Evolutionary conservation across 2,797 vertebrate species (phyloP).

Genomic region (Eospalax fontanierii): DNA sequence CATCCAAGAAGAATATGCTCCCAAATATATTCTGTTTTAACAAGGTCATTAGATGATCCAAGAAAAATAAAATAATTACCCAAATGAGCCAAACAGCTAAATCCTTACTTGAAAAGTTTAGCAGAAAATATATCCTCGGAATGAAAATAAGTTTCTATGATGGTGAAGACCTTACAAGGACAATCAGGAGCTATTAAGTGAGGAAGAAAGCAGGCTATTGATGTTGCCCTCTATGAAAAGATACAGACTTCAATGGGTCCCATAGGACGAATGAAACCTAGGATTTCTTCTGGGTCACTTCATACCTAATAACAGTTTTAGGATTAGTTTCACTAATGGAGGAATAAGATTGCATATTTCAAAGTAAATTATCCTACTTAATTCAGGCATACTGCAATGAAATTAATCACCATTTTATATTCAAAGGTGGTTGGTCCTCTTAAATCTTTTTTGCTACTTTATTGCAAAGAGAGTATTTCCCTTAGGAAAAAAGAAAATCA

Average conservation of each 20-base stretch:
- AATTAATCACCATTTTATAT: constrained; percentile 17
- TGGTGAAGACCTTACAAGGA: neutral
- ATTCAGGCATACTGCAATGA: neutral
- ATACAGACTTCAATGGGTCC: neutral
- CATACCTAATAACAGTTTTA: neutral
- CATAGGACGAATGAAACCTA: neutral
- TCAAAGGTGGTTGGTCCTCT: neutral
- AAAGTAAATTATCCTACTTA: constrained; percentile 28
- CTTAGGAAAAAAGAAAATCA: neutral
- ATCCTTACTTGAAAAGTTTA: neutral
- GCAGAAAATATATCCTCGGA: neutral
- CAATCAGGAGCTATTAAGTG: neutral
- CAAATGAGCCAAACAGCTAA: neutral
- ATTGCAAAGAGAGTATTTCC: neutral
- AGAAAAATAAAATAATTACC: constrained; percentile 8
- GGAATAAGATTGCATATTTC: neutral
- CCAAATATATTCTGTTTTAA: neutral
- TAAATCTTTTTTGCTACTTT: neutral
- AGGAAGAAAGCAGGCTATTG: neutral
- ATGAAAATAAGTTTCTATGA: neutral
- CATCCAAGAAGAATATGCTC: neutral
- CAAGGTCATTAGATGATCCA: neutral
- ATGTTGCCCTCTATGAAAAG: neutral
- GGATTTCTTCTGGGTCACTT: neutral
- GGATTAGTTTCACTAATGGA: neutral